phyloP scores from a whole-genome alignment of 1,140 invertebrate species.

The Hetaerina americana region DNA sequence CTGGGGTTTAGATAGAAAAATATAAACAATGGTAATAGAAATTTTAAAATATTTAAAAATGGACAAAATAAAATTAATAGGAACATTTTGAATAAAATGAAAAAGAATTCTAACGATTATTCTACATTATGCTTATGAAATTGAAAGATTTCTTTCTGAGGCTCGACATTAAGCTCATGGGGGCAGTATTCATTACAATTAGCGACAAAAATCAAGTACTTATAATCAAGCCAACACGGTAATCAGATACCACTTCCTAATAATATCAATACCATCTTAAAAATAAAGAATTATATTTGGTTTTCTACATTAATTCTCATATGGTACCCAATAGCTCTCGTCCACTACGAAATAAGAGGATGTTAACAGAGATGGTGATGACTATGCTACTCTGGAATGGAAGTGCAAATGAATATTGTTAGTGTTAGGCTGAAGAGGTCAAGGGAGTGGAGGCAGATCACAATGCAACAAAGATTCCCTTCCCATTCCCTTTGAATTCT shows the following conservation, averaged over 20 bases:
- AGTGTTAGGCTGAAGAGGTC: too few species aligned
- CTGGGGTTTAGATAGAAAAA: too few species aligned
- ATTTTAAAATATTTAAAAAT: not conserved
- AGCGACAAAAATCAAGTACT: not conserved
- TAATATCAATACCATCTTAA: too few species aligned
- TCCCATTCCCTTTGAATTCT: not conserved
- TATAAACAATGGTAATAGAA: too few species aligned
- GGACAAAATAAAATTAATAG: not conserved
- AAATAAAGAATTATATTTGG: too few species aligned
- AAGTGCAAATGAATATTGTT: too few species aligned
- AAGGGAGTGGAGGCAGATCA: too few species aligned
- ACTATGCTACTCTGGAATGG: too few species aligned
- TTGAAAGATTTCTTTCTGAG: not conserved
- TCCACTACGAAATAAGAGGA: too few species aligned
- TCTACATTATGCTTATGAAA: not conserved
- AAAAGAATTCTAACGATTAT: not conserved
- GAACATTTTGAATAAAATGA: not conserved
- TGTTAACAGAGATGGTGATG: too few species aligned
- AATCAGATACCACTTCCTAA: not conserved
- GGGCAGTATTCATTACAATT: not conserved
- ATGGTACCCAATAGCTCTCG: too few species aligned
- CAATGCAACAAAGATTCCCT: not conserved
- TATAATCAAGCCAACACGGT: not conserved
- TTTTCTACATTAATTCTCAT: too few species aligned
- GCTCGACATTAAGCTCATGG: not conserved